Percentiles rank a stretch among this genome's conserved stretches.
These are phyloP conservation scores for Callyntrura sp. DNA, from an alignment of 2,888 invertebrate species.

Conservation along the genomic window DNA sequence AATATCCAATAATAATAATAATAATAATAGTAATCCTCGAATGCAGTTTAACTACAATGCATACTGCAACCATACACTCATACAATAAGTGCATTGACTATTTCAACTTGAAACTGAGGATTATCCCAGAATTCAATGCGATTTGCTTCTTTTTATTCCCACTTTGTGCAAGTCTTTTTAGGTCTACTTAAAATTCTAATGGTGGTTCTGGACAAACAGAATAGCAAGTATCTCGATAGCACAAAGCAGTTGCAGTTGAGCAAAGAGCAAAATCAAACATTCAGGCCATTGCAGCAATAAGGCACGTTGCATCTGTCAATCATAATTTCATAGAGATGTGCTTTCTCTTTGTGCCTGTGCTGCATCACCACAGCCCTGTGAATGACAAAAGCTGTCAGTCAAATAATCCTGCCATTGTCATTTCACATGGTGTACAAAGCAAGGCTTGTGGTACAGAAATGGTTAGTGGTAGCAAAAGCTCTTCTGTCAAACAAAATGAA, in stretches of 20 bases:
- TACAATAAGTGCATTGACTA: neutral
- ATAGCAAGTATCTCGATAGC: neutral
- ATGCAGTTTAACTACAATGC: neutral
- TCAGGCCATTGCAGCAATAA: conserved; percentile 5
- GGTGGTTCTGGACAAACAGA: neutral
- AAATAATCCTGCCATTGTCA: conserved; percentile 3
- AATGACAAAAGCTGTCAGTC: conserved; percentile 10
- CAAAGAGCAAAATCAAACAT: neutral
- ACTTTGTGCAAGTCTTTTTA: neutral
- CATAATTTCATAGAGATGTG: neutral
- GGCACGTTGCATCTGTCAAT: conserved; percentile 59
- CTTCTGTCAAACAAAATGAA: too few relatives aligned
- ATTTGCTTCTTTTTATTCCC: neutral
- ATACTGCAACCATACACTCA: neutral
- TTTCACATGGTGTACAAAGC: neutral
- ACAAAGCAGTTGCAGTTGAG: neutral
- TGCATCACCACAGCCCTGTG: neutral
- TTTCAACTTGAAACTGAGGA: neutral
- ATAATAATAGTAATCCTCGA: neutral
- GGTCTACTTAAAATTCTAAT: neutral
- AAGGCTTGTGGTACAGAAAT: too few relatives aligned
- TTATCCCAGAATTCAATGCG: neutral
- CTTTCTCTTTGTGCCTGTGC: neutral
- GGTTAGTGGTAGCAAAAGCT: too few relatives aligned
- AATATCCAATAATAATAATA: neutral